Evolutionary conservation across 2,888 invertebrate species (phyloP), one percentile per base, ranked within the genome.

Genomic region (Lomographa bimaculata): DNA sequence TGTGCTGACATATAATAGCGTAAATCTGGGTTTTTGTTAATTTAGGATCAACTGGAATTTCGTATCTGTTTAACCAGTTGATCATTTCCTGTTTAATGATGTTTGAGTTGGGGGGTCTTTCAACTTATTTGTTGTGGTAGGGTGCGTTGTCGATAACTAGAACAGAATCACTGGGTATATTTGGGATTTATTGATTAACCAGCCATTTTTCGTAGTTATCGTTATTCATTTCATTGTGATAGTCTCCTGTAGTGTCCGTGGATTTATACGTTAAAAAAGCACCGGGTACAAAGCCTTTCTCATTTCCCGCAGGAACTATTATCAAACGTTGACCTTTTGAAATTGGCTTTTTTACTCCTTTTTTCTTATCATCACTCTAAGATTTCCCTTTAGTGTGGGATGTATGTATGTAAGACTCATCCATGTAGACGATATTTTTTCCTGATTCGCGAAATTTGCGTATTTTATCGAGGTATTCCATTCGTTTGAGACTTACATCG

Each of bases 101-200:
- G 27, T 45, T 40, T 30, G 36, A 30, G n/a, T 40, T 46, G 40
- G 33, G 29, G 33, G 25, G n/a, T 25, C 12, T 25, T 25, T 25
- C 25, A 25, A 25, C 25, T 12, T 35, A 38, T 40, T 44, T 37
- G 26, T 41, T 41, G 23, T 46, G 34, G 27, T 39, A 49, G 12
- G 41, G 44, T 34, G 44, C 39, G 43, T 43, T 43, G 43, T 47
- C 43, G 25, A 47, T 36, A 33, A 43, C 47, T 33, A 43, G 24
- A 39, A 43, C 43, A 21, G 39, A 43, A 39, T 40, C 25, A 37
- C 33, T 35, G 33, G 36, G n/a, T n/a, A n/a, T n/a, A n/a, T n/a
- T n/a, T n/a, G n/a, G n/a, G n/a, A n/a, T n/a, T n/a, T n/a, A n/a
- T n/a, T n/a, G n/a, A n/a, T n/a, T n/a, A n/a, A n/a, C n/a, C n/a